These are phyloP conservation scores for Cyclina sinensis DNA, from an alignment of 1,140 invertebrate species.

Conservation along the genomic window DNA sequence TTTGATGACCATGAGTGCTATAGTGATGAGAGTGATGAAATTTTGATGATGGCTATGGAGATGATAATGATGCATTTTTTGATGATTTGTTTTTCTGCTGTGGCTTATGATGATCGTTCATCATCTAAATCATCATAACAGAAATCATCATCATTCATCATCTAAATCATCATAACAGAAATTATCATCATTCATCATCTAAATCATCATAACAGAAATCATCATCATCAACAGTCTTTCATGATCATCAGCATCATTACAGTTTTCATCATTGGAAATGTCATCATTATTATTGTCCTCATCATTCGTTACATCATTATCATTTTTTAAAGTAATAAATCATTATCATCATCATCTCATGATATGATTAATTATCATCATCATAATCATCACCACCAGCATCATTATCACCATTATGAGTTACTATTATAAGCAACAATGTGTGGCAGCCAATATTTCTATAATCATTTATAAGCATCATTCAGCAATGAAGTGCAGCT, in stretches of 20 bases:
- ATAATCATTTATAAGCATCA: background rate
- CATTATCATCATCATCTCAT: background rate
- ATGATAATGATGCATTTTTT: too few relatives aligned
- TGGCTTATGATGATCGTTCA: too few relatives aligned
- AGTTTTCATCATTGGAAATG: background rate
- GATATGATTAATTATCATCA: background rate
- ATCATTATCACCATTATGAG: constrained; percentile 9
- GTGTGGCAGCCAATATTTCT: background rate
- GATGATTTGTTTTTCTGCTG: too few relatives aligned
- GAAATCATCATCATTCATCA: too few relatives aligned
- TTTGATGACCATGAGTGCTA: too few relatives aligned
- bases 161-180: too few relatives aligned
- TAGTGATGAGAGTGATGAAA: too few relatives aligned
- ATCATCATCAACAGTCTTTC: background rate
- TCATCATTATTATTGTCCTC: background rate
- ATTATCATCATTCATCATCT: too few relatives aligned
- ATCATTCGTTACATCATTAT: background rate
- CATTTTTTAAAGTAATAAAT: too few relatives aligned
- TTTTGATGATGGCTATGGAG: too few relatives aligned
- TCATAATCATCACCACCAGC: background rate
- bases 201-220: background rate
- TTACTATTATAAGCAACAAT: too few relatives aligned
- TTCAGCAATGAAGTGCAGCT: background rate
- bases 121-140: too few relatives aligned
- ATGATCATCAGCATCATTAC: background rate